Conservation (phyloP, 1,140 invertebrate genomes). For the Vanessa tameamea region DNA sequence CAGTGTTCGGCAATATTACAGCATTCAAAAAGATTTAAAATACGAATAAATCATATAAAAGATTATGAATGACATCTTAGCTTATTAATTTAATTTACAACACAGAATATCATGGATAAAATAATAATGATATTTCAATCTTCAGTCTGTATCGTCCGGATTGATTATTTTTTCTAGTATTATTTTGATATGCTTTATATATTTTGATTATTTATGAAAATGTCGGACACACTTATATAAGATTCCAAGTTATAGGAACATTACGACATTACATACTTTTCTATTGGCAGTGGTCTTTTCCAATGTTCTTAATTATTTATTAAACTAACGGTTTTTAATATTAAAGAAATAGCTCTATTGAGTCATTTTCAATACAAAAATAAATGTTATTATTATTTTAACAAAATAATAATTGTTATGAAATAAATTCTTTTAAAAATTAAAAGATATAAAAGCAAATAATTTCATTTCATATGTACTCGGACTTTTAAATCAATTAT, state of each 20-base stretch:
- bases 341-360: too few species aligned
- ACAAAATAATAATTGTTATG: too few species aligned
- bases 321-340: too few species aligned
- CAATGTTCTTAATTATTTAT: too few species aligned
- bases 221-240: background rate
- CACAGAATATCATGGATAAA: conserved; percentile 45
- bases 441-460: too few species aligned
- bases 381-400: too few species aligned
- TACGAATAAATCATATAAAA: conserved; percentile 23
- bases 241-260: background rate
- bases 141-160: conserved; percentile 46
- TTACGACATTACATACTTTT: background rate
- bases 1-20: conserved; percentile 57
- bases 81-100: conserved; percentile 33
- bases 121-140: conserved; percentile 38
- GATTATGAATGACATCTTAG: conserved; percentile 9
- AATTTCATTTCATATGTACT: too few species aligned
- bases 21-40: conserved; percentile 31
- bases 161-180: conserved; percentile 29
- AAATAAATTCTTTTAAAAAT: too few species aligned
- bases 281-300: background rate
- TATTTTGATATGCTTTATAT: conserved; percentile 46
- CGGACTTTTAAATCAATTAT: too few species aligned
- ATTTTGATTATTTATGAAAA: background rate
- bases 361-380: too few species aligned